Base-by-base conservation (phyloP, 2,888 invertebrate genomes). In the Beris chalybata region DNA sequence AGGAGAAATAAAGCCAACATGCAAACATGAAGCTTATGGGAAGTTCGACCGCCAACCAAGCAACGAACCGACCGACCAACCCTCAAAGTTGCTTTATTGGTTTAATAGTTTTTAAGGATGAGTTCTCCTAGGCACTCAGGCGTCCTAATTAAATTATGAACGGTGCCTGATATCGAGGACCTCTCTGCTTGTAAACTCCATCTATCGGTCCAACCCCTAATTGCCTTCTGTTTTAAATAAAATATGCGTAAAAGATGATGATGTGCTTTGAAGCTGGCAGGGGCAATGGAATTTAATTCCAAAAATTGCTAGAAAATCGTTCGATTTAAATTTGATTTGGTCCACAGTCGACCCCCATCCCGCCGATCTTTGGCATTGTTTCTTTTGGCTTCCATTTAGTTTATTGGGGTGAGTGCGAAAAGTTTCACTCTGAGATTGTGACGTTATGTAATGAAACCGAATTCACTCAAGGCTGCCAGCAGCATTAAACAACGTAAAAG, bases 111-210 rank as follows among this genome's bases (percentile, higher is more conserved):
- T 61, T 61, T 61, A 32, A 52, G 52, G 61, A 50, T 61, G 61
- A 61, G 43, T 61, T 38, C 22, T 43, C 38, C 47, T 43, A 31
- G 13, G 50, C 50, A 61, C 50, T 61, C 61, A 50, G 52, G 50
- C 61, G 61, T 61, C 50, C 61, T 61, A 61, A 61, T 61, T 61
- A 61, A 61, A 61, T 61, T 61, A 61, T 61, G 38, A 61, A 52
- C 48, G 30, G 48, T 6, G 48, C 13, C 15, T 12, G 11, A 12
- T n/a, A 48, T 48, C 48, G 48, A 12, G 5, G 48, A 44, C n/a
- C 13, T 4, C 22, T 13, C 52, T 52, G 12, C 50, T 61, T 59
- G 30, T 61, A 38, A 30, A 45, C 38, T 22, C 30, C 30, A 32
- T 50, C 61, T 52, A 61, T 50, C 61, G 43, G 50, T 38, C 52